Percentiles rank a stretch among this genome's conserved stretches.
phyloP scores from a whole-genome alignment of 1,140 invertebrate genomes.

The Augochlora pura region DNA sequence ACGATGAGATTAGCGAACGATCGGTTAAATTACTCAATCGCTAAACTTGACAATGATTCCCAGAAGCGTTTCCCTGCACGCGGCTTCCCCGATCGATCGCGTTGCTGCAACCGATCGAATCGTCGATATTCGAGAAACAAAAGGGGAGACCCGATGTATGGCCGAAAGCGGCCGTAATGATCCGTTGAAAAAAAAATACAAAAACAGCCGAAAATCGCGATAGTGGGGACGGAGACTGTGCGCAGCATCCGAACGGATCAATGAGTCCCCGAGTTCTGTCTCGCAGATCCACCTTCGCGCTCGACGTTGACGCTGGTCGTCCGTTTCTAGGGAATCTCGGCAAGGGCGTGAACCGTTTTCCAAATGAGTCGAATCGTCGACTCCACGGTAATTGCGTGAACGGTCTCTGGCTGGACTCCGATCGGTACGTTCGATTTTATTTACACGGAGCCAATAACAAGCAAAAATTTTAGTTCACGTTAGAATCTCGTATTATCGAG shows the following conservation, averaged over 20 bases:
- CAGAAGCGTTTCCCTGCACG: too few relatives aligned
- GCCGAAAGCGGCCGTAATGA: not conserved
- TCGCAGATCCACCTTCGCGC: slow-evolving; percentile 50
- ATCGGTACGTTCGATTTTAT: slow-evolving; percentile 25
- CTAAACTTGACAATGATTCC: too few relatives aligned
- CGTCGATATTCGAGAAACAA: too few relatives aligned
- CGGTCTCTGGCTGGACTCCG: not conserved
- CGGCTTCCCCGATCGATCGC: too few relatives aligned
- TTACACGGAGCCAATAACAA: not conserved
- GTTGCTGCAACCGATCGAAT: too few relatives aligned
- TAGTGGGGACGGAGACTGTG: slow-evolving; percentile 51
- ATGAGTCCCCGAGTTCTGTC: slow-evolving; percentile 51
- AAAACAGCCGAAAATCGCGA: slow-evolving; percentile 35
- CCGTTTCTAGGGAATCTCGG: slow-evolving; percentile 22
- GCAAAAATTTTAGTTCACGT: too few relatives aligned
- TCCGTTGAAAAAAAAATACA: slow-evolving; percentile 9
- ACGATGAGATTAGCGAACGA: not conserved
- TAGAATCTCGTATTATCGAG: too few relatives aligned
- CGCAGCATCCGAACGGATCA: slow-evolving; percentile 67
- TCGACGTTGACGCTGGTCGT: slow-evolving; percentile 40
- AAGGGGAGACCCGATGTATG: too few relatives aligned
- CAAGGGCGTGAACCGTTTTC: slow-evolving; percentile 20
- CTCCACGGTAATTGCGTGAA: slow-evolving; percentile 6
- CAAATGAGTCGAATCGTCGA: not conserved
- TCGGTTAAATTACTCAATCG: not conserved